phyloP scores from a whole-genome alignment of 2,888 invertebrate genomes.

The Salticus scenicus region DNA sequence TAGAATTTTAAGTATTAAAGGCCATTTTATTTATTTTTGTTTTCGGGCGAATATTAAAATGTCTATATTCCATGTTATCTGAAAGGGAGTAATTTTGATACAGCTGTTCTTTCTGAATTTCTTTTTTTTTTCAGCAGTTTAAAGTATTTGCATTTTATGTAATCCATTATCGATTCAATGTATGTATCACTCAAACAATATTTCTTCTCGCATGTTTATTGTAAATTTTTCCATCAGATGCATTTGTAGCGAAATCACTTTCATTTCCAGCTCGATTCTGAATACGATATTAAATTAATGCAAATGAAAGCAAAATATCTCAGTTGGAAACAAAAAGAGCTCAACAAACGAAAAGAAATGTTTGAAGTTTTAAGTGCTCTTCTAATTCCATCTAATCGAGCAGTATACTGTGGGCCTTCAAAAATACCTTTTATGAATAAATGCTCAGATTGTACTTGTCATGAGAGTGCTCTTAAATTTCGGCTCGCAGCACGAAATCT shows the following conservation, averaged over 20 bases:
- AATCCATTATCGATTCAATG: background rate
- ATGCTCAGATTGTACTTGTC: constrained; percentile 14
- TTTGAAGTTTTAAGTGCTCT: constrained; percentile 12
- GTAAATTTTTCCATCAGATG: background rate
- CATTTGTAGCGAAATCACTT: background rate
- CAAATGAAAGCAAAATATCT: constrained; percentile 1
- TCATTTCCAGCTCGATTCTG: background rate
- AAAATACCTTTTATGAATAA: constrained; percentile 16
- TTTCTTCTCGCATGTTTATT: constrained; percentile 1
- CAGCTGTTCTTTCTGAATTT: background rate
- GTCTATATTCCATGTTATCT: too few species aligned
- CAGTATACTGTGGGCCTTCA: constrained; percentile 14
- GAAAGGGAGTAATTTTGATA: too few species aligned
- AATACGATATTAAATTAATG: constrained; percentile 17
- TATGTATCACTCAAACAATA: background rate
- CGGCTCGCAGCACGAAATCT: constrained; percentile 4
- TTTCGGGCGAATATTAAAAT: too few species aligned
- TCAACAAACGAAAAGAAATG: constrained; percentile 9
- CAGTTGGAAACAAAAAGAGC: constrained; percentile 9
- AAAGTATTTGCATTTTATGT: background rate
- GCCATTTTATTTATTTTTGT: too few species aligned
- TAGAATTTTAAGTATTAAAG: too few species aligned
- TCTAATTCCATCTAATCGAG: constrained; percentile 19
- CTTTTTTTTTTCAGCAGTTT: background rate
- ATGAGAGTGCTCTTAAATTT: constrained; percentile 19